Base-by-base conservation (phyloP, 2,888 invertebrate genomes). In the Argyresthia goedartella region DNA sequence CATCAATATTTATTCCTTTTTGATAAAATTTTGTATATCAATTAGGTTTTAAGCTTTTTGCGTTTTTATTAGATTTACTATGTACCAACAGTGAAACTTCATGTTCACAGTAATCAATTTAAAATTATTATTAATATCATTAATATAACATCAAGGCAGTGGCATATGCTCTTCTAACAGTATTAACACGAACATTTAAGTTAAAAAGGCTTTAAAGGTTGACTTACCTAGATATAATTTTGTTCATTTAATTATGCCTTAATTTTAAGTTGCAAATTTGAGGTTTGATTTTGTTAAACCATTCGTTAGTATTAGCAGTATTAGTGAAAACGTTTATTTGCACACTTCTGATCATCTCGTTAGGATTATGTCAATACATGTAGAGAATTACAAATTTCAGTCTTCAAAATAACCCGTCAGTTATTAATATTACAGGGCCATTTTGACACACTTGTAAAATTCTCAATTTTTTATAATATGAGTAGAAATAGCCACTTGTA, bases 91-190 rank as follows among this genome's bases (percentile, higher is more conserved):
- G 54, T 68, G 68, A 71, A 75, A 73, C 68, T 63, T 62, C 63
- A 16, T 14, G 44, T 62, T 58, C 69, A 67, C 70, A 60, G 64
- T 66, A 68, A 69, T 66, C 70, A 64, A 64, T 62, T 70, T 70
- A 65, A 70, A 72, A 64, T 67, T 64, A 66, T 60, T 63, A 74
- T 68, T 25, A 4, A 25, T 67, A 69, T 69, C 69, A 60, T 36
- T 35, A n/a, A n/a, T n/a, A 69, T 68, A 77, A 74, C 72, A 73
- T 72, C 74, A 77, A 78, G 81, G 80, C 79, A 81, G 79, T 79
- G 76, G 71, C 77, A 69, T 65, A 73, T 71, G 70, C 71, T 70
- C 69, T 69, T 68, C 68, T 64, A 69, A 73, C 68, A 64, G 62
- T 61, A 56, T 67, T 65, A 66, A 59, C 59, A 66, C 63, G 63